These are phyloP conservation scores for Saimiri boliviensis DNA, from an alignment of 2,113 vertebrate species.

Conservation along the genomic window DNA sequence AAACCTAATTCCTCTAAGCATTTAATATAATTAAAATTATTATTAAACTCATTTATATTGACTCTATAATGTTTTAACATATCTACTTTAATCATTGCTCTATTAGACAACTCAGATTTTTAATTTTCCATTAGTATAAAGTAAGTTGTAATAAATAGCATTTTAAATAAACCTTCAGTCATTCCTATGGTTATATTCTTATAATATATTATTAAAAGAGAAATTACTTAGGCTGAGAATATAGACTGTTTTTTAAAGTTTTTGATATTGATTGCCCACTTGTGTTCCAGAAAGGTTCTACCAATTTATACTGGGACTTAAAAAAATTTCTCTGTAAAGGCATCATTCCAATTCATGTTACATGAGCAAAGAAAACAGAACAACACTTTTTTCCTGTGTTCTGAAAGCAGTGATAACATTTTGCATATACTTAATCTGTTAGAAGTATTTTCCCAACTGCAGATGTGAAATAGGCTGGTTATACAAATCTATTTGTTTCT, in stretches of 20 bases:
- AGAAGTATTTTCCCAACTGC: slow-evolving; percentile 44
- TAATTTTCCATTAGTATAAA: slow-evolving; percentile 34
- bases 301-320: neutral
- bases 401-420: slow-evolving; percentile 36
- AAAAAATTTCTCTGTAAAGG: neutral
- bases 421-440: slow-evolving; percentile 44
- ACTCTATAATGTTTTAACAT: slow-evolving; percentile 8
- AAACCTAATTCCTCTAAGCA: neutral
- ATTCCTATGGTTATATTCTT: slow-evolving; percentile 7
- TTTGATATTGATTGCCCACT: slow-evolving; percentile 23
- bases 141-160: slow-evolving; percentile 35
- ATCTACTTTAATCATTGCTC: slow-evolving; percentile 26
- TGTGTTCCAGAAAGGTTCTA: slow-evolving; percentile 53
- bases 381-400: neutral
- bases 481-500: slow-evolving; percentile 65
- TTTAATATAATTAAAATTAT: slow-evolving; percentile 42
- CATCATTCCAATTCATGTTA: neutral
- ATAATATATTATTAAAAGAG: slow-evolving; percentile 52
- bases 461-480: slow-evolving; percentile 60
- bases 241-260: slow-evolving; percentile 8
- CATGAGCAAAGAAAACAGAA: neutral
- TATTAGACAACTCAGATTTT: slow-evolving; percentile 27
- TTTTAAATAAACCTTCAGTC: slow-evolving; percentile 45
- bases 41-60: neutral
- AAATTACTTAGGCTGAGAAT: slow-evolving; percentile 19